A percentile compares a stretch with the other conserved stretches of the same genome.
Evolutionary conservation across 2,113 vertebrate species (phyloP).

Genomic region (Diphyllodes magnificus): DNA sequence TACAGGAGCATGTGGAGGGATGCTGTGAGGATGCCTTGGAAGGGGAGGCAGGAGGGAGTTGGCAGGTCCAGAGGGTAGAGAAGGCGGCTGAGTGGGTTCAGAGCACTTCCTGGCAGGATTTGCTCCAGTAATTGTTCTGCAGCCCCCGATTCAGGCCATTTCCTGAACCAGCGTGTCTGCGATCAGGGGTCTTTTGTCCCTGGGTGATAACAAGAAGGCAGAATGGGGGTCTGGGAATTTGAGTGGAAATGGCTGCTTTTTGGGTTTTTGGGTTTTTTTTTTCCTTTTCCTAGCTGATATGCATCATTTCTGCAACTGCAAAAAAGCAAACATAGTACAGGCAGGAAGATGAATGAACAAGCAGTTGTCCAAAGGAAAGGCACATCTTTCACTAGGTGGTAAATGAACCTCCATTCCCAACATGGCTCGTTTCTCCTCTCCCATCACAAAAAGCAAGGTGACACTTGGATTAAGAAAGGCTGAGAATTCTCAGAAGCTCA

Average conservation of each 20-base stretch:
- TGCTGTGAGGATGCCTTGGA: not conserved
- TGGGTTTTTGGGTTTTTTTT: too few species aligned
- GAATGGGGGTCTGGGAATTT: not conserved
- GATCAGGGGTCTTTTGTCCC: not conserved
- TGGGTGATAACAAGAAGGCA: not conserved
- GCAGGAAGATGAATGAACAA: not conserved
- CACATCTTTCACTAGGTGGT: not conserved
- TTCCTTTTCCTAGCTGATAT: not conserved
- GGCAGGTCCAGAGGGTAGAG: not conserved
- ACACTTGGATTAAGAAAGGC: not conserved
- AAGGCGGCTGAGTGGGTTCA: not conserved
- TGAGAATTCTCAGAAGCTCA: not conserved
- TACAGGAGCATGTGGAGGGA: not conserved
- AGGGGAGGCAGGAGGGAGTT: not conserved
- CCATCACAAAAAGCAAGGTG: not conserved
- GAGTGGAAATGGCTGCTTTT: not conserved
- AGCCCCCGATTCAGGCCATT: not conserved
- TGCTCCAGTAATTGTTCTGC: not conserved
- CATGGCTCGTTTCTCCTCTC: not conserved
- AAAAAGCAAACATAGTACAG: not conserved
- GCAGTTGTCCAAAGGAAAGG: not conserved
- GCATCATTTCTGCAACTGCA: not conserved
- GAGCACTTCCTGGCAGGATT: slow-evolving; percentile 1
- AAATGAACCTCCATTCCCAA: not conserved
- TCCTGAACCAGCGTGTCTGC: not conserved